Evolutionary conservation across 1,140 invertebrate species (phyloP).

Genomic region (Temnothorax longispinosus): DNA sequence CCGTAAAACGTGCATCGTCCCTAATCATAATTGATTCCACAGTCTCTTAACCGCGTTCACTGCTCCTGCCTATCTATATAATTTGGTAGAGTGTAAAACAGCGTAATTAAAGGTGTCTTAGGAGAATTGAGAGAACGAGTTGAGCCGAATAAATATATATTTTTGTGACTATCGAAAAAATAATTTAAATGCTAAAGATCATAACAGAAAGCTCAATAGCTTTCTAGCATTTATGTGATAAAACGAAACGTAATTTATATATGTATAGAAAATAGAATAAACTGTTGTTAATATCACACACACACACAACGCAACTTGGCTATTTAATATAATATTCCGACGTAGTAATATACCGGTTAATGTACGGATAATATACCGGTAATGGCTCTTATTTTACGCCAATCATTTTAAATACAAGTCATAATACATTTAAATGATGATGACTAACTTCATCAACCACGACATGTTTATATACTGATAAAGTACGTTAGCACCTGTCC

Average conservation of each 20-base stretch:
- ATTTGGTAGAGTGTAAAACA: not conserved
- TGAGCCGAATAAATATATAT: not conserved
- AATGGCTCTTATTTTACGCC: not conserved
- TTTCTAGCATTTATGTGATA: not conserved
- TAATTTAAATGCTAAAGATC: not conserved
- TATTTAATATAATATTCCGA: too few relatives aligned
- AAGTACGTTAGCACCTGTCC: not conserved
- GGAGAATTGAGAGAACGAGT: not conserved
- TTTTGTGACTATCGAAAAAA: conserved; percentile 4
- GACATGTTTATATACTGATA: not conserved
- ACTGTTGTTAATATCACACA: not conserved
- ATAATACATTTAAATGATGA: not conserved
- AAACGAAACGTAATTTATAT: not conserved
- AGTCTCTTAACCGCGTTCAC: not conserved
- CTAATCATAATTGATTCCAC: conserved; percentile 16
- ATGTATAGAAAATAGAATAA: not conserved
- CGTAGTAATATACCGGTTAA: not conserved
- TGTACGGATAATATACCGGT: not conserved
- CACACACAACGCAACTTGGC: not conserved
- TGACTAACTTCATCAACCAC: not conserved
- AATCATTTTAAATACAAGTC: not conserved
- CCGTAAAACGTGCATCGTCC: not conserved
- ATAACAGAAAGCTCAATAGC: not conserved
- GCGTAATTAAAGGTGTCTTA: not conserved
- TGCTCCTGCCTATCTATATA: not conserved